These are phyloP conservation scores for Halcyon leucocephala DNA, from an alignment of 2,797 vertebrate genomes.

Conservation along the genomic window DNA sequence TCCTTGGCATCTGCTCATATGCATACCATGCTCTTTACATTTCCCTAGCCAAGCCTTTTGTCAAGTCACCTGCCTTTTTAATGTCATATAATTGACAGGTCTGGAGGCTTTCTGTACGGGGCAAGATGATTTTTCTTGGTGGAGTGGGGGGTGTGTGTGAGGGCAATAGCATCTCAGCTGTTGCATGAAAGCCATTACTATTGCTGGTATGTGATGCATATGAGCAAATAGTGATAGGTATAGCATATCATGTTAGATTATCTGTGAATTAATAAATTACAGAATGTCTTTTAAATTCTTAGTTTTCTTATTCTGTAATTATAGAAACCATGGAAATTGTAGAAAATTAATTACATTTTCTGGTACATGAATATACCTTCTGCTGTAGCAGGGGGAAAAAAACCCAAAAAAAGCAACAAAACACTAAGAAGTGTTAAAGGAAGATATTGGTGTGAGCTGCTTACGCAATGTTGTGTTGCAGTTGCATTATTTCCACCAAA, in stretches of 20 bases:
- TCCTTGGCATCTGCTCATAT: not conserved
- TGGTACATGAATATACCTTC: not conserved
- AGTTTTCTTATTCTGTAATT: not conserved
- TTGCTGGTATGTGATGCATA: not conserved
- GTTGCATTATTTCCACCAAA: not conserved
- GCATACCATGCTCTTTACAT: not conserved
- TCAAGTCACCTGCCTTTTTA: not conserved
- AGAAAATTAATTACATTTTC: not conserved
- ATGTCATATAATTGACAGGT: not conserved
- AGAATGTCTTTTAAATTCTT: not conserved
- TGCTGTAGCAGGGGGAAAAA: not conserved
- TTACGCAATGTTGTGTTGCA: not conserved
- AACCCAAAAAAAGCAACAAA: not conserved
- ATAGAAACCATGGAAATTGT: not conserved
- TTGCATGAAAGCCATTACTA: not conserved
- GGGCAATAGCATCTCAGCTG: not conserved
- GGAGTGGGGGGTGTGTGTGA: not conserved
- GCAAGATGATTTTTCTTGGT: not conserved
- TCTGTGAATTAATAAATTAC: not conserved
- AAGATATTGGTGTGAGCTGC: not conserved
- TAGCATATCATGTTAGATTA: not conserved
- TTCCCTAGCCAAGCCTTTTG: not conserved
- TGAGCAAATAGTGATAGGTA: not conserved
- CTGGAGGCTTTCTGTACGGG: not conserved
- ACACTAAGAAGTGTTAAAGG: not conserved